These are phyloP conservation scores for Tenthredo mesomela DNA, from an alignment of 2,888 invertebrate species.

Conservation along the genomic window DNA sequence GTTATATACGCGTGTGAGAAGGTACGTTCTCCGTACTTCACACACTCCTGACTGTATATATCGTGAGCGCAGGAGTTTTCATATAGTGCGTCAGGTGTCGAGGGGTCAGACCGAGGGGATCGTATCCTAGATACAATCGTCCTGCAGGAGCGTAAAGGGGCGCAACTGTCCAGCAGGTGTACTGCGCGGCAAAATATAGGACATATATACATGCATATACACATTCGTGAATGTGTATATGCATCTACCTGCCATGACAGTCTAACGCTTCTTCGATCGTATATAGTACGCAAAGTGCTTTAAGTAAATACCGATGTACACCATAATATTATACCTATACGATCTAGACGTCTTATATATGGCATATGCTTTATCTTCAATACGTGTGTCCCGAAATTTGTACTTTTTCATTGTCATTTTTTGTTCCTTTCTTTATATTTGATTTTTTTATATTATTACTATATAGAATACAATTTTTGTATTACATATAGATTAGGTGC, in stretches of 20 bases:
- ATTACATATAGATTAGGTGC: too few relatives aligned
- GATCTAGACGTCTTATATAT: neutral
- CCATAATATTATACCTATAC: neutral
- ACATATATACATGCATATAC: too few relatives aligned
- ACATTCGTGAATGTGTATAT: neutral
- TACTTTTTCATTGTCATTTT: too few relatives aligned
- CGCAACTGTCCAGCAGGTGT: conserved; percentile 73
- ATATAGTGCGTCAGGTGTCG: conserved; percentile 73
- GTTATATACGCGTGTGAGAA: conserved; percentile 69
- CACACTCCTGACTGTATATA: conserved; percentile 61
- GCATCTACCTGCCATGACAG: neutral
- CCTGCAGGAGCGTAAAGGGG: conserved; percentile 68
- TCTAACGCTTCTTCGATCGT: neutral
- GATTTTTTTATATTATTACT: too few relatives aligned
- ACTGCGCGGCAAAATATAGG: conserved; percentile 61
- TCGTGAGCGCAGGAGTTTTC: conserved; percentile 48
- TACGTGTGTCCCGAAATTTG: neutral
- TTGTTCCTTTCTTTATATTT: too few relatives aligned
- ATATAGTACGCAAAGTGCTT: neutral
- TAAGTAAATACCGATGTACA: neutral
- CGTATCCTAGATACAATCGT: conserved; percentile 74
- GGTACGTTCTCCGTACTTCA: conserved; percentile 72
- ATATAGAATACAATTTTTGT: too few relatives aligned
- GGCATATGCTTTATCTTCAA: neutral
- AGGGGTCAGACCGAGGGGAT: conserved; percentile 61